A percentile compares a stretch with the other conserved stretches of the same genome.
Conservation (phyloP, 2,113 vertebrate species). For the Cranoglanis bouderius region DNA sequence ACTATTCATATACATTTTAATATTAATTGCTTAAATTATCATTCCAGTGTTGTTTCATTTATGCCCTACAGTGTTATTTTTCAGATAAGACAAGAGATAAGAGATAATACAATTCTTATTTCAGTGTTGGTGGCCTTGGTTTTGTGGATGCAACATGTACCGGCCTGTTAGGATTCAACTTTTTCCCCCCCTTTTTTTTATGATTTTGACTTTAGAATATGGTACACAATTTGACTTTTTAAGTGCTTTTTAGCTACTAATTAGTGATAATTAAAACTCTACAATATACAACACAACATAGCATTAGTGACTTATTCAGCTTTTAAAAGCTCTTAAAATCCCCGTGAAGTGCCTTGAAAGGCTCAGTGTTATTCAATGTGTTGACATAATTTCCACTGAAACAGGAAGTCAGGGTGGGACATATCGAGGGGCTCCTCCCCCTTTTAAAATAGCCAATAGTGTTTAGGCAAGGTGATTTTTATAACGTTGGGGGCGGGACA, state of each 20-base stretch:
- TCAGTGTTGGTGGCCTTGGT: not conserved
- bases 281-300: not conserved
- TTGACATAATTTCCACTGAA: no score
- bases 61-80: not conserved
- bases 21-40: not conserved
- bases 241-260: not conserved
- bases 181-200: no score
- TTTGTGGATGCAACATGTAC: not conserved
- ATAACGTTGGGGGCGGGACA: no score
- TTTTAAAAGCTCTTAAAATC: not conserved
- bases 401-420: no score
- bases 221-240: not conserved
- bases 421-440: no score
- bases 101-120: not conserved
- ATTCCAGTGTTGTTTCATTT: not conserved
- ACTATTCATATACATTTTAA: not conserved
- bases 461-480: no score
- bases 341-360: no score
- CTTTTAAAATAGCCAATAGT: no score
- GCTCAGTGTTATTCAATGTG: no score
- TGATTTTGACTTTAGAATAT: not conserved
- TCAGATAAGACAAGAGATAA: not conserved
- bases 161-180: not conserved
- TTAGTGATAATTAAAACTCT: not conserved
- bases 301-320: not conserved